Conservation (phyloP, 2,888 invertebrate genomes). For the Phrixothrix hirtus region DNA sequence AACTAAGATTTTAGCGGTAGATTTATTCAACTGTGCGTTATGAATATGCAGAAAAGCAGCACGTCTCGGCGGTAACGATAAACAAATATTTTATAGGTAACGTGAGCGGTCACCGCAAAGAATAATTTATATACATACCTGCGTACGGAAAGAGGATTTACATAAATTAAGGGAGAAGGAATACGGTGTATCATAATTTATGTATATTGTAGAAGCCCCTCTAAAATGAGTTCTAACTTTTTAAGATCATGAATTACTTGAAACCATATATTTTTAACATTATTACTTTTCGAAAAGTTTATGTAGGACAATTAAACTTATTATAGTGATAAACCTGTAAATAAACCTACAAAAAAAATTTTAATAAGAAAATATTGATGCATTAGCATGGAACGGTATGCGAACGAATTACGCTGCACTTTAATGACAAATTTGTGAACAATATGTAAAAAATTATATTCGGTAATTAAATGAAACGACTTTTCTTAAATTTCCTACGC, state of each 20-base stretch:
- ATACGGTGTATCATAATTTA: constrained; percentile 13
- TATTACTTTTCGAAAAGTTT: no score
- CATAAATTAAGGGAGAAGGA: constrained; percentile 17
- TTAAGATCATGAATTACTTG: constrained; percentile 9
- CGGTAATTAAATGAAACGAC: no score
- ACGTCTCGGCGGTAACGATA: constrained; percentile 22
- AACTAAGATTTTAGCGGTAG: not conserved
- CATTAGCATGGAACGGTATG: no score
- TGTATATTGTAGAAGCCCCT: constrained; percentile 14
- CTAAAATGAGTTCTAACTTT: constrained; percentile 12
- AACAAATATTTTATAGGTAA: constrained; percentile 23
- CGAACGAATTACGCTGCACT: no score
- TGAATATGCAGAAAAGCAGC: constrained; percentile 26
- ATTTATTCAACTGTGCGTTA: constrained; percentile 20
- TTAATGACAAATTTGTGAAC: no score
- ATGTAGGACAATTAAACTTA: no score
- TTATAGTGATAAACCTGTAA: not conserved
- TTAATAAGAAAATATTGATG: no score
- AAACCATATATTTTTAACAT: not conserved
- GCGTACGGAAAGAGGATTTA: constrained; percentile 17
- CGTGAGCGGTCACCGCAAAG: constrained; percentile 23
- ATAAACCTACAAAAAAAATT: not conserved
- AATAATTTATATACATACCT: constrained; percentile 27
- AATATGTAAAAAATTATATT: no score
- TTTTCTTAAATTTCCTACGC: no score